A percentile compares a stretch with the other conserved stretches of the same genome.
Evolutionary conservation across 2,888 invertebrate species (phyloP).

Genomic region (Limnephilus marmoratus): DNA sequence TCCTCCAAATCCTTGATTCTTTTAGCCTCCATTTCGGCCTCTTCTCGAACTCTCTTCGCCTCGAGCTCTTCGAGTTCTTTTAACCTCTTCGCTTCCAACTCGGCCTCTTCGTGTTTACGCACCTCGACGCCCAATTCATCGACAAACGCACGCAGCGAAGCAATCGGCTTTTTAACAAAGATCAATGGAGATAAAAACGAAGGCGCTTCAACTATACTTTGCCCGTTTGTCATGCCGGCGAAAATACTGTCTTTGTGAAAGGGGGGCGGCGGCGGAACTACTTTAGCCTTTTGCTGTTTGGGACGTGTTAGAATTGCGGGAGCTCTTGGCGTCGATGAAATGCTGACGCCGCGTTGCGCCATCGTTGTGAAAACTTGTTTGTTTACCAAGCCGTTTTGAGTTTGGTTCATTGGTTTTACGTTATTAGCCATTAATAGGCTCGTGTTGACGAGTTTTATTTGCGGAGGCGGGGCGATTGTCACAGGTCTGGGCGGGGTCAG

Average conservation of each 20-base stretch:
- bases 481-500: background rate
- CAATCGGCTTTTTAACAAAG: constrained; percentile 45
- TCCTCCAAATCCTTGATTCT: background rate
- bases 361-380: constrained; percentile 43
- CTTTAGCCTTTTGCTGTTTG: background rate
- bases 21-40: constrained; percentile 39
- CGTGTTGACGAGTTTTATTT: constrained; percentile 24
- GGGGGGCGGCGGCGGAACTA: constrained; percentile 25
- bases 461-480: background rate
- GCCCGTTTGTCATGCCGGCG: constrained; percentile 34
- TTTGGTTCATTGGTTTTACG: background rate
- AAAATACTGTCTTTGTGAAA: constrained; percentile 42
- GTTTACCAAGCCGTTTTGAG: constrained; percentile 40
- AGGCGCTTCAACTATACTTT: constrained; percentile 48
- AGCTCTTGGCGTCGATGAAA: background rate
- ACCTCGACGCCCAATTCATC: constrained; percentile 48
- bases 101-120: constrained; percentile 14
- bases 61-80: constrained; percentile 14
- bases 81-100: constrained; percentile 8
- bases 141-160: constrained; percentile 42
- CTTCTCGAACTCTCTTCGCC: background rate
- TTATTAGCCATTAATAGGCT: background rate
- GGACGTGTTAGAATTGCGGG: background rate
- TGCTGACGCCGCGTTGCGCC: constrained; percentile 53
- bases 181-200: constrained; percentile 53